Percentiles rank a stretch among this genome's conserved stretches.
phyloP scores from a whole-genome alignment of 2,888 invertebrate species.

The Phoenoteleia sp. region DNA sequence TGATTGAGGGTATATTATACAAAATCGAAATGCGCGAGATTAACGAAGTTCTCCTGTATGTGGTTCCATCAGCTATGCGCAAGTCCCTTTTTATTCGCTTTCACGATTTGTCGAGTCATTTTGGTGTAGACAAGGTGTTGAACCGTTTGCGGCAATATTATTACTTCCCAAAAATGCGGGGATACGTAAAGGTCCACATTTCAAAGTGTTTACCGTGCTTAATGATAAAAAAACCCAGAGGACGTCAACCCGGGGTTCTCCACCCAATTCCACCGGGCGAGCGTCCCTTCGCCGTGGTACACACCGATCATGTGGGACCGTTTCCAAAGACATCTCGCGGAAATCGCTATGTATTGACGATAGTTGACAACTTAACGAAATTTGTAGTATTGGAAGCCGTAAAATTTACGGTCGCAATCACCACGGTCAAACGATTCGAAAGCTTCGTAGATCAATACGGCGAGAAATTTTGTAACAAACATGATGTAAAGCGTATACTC shows the following conservation, averaged over 20 bases:
- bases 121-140: background rate
- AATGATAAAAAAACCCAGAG: slow-evolving; percentile 27
- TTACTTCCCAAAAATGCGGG: background rate
- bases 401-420: no score
- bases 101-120: background rate
- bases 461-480: no score
- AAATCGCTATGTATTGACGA: slow-evolving; percentile 59
- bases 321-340: slow-evolving; percentile 23
- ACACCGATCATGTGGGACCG: slow-evolving; percentile 67
- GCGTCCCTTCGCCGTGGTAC: background rate
- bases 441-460: no score
- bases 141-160: background rate
- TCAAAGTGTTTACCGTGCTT: background rate
- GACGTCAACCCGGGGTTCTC: background rate
- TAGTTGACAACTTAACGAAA: slow-evolving; percentile 70
- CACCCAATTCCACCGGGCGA: background rate
- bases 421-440: no score
- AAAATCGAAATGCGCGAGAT: background rate
- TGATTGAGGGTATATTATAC: background rate
- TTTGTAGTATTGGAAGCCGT: slow-evolving; percentile 57
- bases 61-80: background rate
- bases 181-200: background rate
- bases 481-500: no score
- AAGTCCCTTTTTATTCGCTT: background rate
- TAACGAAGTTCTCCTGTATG: background rate